Base-by-base conservation (phyloP, 2,113 vertebrate genomes). In the Rhinichthys klamathensis region DNA sequence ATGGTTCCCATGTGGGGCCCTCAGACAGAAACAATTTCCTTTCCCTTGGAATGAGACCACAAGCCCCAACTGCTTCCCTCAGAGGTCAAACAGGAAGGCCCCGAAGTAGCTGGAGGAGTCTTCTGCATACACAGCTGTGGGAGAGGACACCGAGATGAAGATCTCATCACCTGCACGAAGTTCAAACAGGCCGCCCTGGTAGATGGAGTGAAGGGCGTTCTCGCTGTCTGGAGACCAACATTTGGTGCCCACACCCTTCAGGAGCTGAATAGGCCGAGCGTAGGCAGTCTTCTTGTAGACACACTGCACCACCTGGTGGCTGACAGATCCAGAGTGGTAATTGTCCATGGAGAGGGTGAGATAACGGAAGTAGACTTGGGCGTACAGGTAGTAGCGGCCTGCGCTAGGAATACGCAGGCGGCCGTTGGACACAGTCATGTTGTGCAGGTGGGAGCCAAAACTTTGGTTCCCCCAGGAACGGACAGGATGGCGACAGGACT, bases 221-320 rank as follows among this genome's bases (percentile, higher is more conserved):
- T 95, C 89, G 0, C 92, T 92, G 21, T 93, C 91, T 0, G 91
- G 92, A 0, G 93, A 91, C 95, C 93, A 94, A 89, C 93, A 94
- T 89, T 95, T 96, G 83, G 94, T 95, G 87, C 93, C 92, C 3
- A 95, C 94, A 0, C 93, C 93, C 82, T 95, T 96, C 86, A 96
- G 92, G 73, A 96, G 91, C 69, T 95, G 91, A 87, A 94, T 90
- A 58, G 94, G 94, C 0, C 90, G 91, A 30, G 87, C 85, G 51
- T 93, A 92, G 5, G 92, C 83, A 0, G 93, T 94, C 92, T 93
- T 93, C 90, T 93, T 92, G 85, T 93, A 93, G 81, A 94, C 92
- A 82, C 93, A 94, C 89, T 95, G 92, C 8, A 95, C 92, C 0
- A 96, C 92, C 91, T 94, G 93, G 0, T 93, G 91, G 49, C 91